Evolutionary conservation across 2,113 vertebrate species (phyloP), one percentile per base, ranked within the genome.

Genomic region (Microcebus ravelobensis): DNA sequence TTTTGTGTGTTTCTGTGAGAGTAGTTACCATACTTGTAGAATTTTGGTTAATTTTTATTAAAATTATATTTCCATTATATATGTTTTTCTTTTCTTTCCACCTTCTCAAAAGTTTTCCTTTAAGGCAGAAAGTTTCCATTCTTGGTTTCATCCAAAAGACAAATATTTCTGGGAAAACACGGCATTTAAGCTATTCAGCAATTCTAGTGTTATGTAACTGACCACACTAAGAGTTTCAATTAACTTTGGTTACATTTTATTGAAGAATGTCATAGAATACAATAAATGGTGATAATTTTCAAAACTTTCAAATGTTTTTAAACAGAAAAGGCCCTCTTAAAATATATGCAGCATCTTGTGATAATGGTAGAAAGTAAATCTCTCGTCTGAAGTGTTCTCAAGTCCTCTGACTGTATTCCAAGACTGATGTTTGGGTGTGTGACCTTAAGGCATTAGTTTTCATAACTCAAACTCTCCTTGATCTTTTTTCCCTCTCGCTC

Each of bases 151-250:
- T 98, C 97, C 97, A 96, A 92, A 97, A 97, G 96, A 95, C 96
- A 97, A 96, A 96, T 97, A 97, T 98, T 98, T 98, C 97, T 97
- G 96, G 97, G 97, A 98, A 98, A 97, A 95, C 94, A 94, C 77
- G 18, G 71, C 27, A 21, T 97, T 97, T 95, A 94, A 96, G 84
- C 97, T 87, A 95, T 97, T 97, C 97, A 98, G 97, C 96, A 97
- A 94, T 96, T 97, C 96, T 96, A 27, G 90, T 84, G 91, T 98
- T 98, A 97, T 91, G 95, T 97, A 97, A 98, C 97, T 96, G 92
- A 97, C 97, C 96, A 96, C 97, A 96, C 94, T 77, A 74, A 97
- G 88, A 83, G 93, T 96, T 96, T 96, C 93, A 96, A 94, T 97
- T 97, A 97, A 97, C 96, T 93, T 77, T 89, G 96, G 97, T 96